Conservation (phyloP, 2,888 invertebrate species). For the Parnassius smintheus region DNA sequence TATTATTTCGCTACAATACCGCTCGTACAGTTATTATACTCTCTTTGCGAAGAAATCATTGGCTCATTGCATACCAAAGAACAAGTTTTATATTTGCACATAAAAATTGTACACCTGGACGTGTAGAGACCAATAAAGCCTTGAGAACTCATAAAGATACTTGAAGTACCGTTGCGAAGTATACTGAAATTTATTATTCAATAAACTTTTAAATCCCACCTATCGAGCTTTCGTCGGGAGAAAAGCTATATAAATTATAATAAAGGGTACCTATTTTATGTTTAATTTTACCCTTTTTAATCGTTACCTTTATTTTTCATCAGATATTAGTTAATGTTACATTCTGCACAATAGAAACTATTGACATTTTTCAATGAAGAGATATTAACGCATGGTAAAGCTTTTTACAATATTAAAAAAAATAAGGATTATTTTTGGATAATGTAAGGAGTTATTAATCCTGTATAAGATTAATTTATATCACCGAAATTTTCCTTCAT, state of each 20-base stretch:
- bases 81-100: not conserved
- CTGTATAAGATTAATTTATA: too few species aligned
- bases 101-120: constrained; percentile 16
- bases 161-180: constrained; percentile 19
- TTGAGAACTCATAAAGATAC: constrained; percentile 8
- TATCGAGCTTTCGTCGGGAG: constrained; percentile 11
- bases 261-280: not conserved
- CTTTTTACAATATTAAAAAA: too few species aligned
- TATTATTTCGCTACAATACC: too few species aligned
- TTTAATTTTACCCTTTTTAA: too few species aligned
- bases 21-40: too few species aligned
- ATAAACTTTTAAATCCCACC: constrained; percentile 20
- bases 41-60: too few species aligned
- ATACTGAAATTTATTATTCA: constrained; percentile 19
- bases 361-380: constrained; percentile 41
- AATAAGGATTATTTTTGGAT: too few species aligned
- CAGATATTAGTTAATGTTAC: too few species aligned
- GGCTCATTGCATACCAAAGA: not conserved
- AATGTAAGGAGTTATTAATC: too few species aligned
- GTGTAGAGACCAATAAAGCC: constrained; percentile 11
- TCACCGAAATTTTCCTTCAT: too few species aligned
- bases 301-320: too few species aligned
- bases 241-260: constrained; percentile 8
- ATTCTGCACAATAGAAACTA: not conserved
- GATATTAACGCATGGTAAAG: too few species aligned